A percentile compares a stretch with the other conserved stretches of the same genome.
phyloP scores from a whole-genome alignment of 2,113 vertebrate species.

The Grammomys dolichurus region DNA sequence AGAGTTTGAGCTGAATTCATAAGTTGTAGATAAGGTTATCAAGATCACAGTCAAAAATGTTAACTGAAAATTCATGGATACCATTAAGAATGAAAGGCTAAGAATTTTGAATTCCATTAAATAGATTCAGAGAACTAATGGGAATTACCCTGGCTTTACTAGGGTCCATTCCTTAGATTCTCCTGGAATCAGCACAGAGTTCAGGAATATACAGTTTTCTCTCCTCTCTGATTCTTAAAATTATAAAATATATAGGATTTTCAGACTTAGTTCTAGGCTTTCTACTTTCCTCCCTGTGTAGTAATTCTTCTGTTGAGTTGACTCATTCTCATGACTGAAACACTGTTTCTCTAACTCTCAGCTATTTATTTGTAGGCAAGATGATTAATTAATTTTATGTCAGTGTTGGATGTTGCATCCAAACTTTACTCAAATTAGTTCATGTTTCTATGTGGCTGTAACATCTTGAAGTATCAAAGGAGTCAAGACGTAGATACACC shows the following conservation, averaged over 20 bases:
- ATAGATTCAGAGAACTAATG: background rate
- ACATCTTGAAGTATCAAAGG: background rate
- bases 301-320: background rate
- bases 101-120: background rate
- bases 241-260: background rate
- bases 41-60: background rate
- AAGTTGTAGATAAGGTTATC: background rate
- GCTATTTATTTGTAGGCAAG: background rate
- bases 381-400: background rate
- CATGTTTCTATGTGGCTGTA: background rate
- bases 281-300: background rate
- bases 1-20: background rate
- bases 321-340: background rate
- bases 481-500: accelerated
- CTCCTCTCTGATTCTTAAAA: background rate
- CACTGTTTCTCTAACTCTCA: background rate
- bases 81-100: background rate
- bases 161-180: background rate
- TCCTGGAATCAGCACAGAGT: background rate
- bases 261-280: background rate
- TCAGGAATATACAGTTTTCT: background rate
- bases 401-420: background rate
- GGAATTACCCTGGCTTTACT: background rate
- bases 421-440: background rate
- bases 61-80: background rate